These are phyloP conservation scores for Zosterops pallidus DNA, from an alignment of 2,113 vertebrate species.

Conservation along the genomic window DNA sequence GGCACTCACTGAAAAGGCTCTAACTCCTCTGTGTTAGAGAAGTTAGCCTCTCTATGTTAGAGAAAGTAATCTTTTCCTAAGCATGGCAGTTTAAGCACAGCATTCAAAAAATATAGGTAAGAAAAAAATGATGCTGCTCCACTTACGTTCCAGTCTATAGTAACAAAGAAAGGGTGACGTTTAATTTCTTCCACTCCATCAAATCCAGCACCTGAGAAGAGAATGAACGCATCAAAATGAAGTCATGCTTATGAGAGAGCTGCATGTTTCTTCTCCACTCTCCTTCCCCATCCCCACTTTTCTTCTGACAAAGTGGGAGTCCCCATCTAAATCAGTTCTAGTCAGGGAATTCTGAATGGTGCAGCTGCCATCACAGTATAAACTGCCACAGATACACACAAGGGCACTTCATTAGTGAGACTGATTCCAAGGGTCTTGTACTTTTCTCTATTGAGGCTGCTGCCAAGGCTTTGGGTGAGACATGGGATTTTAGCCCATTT, in stretches of 20 bases:
- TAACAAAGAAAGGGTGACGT: constrained; percentile 89
- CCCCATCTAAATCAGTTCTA: not conserved
- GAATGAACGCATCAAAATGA: not conserved
- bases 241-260: not conserved
- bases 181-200: constrained; percentile 97
- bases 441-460: not conserved
- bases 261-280: not conserved
- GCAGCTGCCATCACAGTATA: not conserved
- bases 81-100: not conserved
- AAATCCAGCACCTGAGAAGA: constrained; percentile 85
- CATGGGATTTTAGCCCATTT: not conserved
- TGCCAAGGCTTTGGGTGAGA: not conserved
- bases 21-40: not conserved
- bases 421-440: not conserved
- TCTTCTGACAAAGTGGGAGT: not conserved
- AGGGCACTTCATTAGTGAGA: not conserved
- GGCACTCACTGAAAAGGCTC: not conserved
- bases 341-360: not conserved
- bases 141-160: constrained; percentile 95
- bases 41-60: not conserved
- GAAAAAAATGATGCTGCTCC: not conserved
- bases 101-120: not conserved
- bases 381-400: not conserved
- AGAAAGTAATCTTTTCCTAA: not conserved
- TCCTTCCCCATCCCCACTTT: not conserved